These are phyloP conservation scores for Drosophila formosana DNA, from an alignment of 2,888 invertebrate genomes.

Conservation along the genomic window DNA sequence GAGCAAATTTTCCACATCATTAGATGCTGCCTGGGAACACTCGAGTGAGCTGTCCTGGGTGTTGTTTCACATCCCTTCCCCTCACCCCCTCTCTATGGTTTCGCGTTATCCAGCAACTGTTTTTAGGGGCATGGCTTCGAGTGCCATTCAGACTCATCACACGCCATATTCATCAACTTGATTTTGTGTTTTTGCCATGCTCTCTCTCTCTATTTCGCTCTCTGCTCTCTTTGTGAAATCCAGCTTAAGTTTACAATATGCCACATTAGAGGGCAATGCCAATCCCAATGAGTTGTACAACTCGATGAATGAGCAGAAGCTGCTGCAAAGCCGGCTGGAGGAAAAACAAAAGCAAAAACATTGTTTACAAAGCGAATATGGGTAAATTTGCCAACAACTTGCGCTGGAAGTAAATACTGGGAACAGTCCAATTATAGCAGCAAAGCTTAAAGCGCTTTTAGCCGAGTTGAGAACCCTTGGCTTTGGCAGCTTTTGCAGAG, in stretches of 20 bases:
- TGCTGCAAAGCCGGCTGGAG: constrained; percentile 53
- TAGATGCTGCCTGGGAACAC: constrained; percentile 62
- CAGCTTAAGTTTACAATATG: constrained; percentile 41
- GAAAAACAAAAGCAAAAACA: constrained; percentile 9
- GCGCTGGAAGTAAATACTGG: constrained; percentile 53
- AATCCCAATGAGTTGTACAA: constrained; percentile 41
- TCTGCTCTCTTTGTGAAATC: constrained; percentile 20
- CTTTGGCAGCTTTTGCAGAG: constrained; percentile 1
- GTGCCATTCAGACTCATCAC: constrained; percentile 72
- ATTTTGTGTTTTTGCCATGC: constrained; percentile 51
- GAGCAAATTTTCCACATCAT: constrained; percentile 81
- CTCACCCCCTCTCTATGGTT: not conserved
- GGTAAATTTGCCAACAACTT: constrained; percentile 28
- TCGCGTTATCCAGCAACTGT: constrained; percentile 38
- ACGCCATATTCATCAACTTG: constrained; percentile 75
- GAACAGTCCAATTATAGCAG: constrained; percentile 51
- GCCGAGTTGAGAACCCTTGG: not conserved
- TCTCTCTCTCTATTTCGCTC: not conserved
- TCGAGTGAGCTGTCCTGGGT: constrained; percentile 69
- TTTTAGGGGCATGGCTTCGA: constrained; percentile 37
- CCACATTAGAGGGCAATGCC: constrained; percentile 36
- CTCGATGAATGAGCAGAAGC: constrained; percentile 64
- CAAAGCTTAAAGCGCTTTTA: constrained; percentile 11
- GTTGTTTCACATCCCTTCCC: constrained; percentile 41
- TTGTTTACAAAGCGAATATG: constrained; percentile 47